These are phyloP conservation scores for Mythimna lalbum DNA, from an alignment of 2,888 invertebrate species.

Conservation along the genomic window DNA sequence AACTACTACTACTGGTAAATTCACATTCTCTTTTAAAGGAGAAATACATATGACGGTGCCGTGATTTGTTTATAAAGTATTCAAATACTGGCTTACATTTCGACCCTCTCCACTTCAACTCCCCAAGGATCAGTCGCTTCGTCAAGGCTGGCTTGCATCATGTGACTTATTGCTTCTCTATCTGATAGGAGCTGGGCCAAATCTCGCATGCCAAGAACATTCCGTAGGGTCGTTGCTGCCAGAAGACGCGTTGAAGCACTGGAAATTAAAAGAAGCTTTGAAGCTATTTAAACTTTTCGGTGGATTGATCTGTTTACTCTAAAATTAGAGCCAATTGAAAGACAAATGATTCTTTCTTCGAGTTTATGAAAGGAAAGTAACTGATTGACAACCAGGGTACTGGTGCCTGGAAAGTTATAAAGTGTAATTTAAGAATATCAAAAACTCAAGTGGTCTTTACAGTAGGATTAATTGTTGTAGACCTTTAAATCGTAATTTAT, in stretches of 20 bases:
- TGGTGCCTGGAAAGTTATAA: neutral
- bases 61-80: conserved; percentile 34
- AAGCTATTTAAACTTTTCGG: too few relatives aligned
- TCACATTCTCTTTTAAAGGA: conserved; percentile 50
- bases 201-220: conserved; percentile 97
- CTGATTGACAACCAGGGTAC: neutral
- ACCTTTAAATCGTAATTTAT: neutral
- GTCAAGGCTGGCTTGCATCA: conserved; percentile 96
- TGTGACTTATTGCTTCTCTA: conserved; percentile 97
- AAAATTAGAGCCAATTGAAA: too few relatives aligned
- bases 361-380: neutral
- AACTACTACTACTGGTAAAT: conserved; percentile 11
- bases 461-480: neutral
- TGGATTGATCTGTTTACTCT: too few relatives aligned
- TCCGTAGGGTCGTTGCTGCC: conserved; percentile 96
- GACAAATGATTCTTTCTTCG: conserved; percentile 19
- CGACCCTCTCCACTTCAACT: conserved; percentile 98
- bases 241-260: conserved; percentile 95
- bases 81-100: conserved; percentile 93
- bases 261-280: conserved; percentile 56
- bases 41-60: conserved; percentile 51
- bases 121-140: conserved; percentile 98
- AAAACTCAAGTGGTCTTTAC: too few relatives aligned
- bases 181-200: conserved; percentile 98
- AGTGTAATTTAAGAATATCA: neutral